Percentiles rank a stretch among this genome's conserved stretches.
These are phyloP conservation scores for Drosophila ochracea DNA, from an alignment of 2,888 invertebrate species.

Conservation along the genomic window DNA sequence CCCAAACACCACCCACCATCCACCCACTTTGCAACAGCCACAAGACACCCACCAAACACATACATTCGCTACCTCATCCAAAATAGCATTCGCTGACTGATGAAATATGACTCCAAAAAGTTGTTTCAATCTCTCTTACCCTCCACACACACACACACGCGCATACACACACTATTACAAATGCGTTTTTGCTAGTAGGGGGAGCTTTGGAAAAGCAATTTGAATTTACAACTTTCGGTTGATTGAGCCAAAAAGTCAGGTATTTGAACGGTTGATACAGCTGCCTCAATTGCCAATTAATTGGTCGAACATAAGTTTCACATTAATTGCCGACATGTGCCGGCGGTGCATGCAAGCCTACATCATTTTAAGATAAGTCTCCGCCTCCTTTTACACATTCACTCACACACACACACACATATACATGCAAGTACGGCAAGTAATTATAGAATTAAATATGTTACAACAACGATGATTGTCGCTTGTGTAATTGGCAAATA, in stretches of 20 bases:
- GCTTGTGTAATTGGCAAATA: not conserved
- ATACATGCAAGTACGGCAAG: not conserved
- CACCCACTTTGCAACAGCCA: not conserved
- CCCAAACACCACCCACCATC: not conserved
- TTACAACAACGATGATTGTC: not conserved
- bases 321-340: conserved; percentile 31
- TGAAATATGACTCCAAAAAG: conserved; percentile 65
- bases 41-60: not conserved
- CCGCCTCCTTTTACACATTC: not conserved
- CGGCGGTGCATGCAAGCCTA: not conserved
- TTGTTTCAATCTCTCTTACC: conserved; percentile 26
- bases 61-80: not conserved
- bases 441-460: not conserved
- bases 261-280: conserved; percentile 22
- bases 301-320: conserved; percentile 25
- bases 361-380: conserved; percentile 7
- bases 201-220: conserved; percentile 53
- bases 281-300: conserved; percentile 37
- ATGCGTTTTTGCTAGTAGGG: conserved; percentile 1
- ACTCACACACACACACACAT: not conserved
- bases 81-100: conserved; percentile 38
- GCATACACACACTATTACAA: not conserved
- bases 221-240: conserved; percentile 74
- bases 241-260: conserved; percentile 58
- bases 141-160: not conserved